Conservation (phyloP, 2,888 invertebrate species). For the Tridacna gigas region DNA sequence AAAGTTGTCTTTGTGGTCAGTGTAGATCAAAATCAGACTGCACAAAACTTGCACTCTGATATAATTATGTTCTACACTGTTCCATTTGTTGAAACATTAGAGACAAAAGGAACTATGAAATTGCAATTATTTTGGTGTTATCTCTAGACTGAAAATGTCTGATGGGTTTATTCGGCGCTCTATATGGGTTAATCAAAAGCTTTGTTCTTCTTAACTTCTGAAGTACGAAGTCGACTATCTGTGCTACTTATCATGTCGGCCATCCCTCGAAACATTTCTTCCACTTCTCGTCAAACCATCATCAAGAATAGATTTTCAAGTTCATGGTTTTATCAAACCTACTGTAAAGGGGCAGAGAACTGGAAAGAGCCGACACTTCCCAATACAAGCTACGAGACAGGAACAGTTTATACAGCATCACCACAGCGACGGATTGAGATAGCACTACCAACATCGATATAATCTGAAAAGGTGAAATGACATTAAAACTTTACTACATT, state of each 20-base stretch:
- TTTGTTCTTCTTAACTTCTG: not conserved
- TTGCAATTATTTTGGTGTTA: no score
- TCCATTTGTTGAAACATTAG: no score
- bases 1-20: no score
- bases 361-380: constrained; percentile 82
- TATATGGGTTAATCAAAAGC: no score
- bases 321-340: constrained; percentile 76
- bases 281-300: not conserved
- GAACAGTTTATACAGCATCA: constrained; percentile 78
- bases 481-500: no score
- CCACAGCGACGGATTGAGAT: constrained; percentile 77
- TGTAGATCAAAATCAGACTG: no score
- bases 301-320: constrained; percentile 79
- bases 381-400: constrained; percentile 82
- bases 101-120: no score
- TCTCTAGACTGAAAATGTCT: no score
- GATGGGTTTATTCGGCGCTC: no score
- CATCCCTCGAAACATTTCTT: not conserved
- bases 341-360: constrained; percentile 76
- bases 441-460: constrained; percentile 79
- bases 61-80: no score
- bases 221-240: not conserved
- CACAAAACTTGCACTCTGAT: no score
- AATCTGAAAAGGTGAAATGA: constrained; percentile 68
- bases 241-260: not conserved